phyloP scores from a whole-genome alignment of 2,113 vertebrate species.

The Mohoua ochrocephala region DNA sequence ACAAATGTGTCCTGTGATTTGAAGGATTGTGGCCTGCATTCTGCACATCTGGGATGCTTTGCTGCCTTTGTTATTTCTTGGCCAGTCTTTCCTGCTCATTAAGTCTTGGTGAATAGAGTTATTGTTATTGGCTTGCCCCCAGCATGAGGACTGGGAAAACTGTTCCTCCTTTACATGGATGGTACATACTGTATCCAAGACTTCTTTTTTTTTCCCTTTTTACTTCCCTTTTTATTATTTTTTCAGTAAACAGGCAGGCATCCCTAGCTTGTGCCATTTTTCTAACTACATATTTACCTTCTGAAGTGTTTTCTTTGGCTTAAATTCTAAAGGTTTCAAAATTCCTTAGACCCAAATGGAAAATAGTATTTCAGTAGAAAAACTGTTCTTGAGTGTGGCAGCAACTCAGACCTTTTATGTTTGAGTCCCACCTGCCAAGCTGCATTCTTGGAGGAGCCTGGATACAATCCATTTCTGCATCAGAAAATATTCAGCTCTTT shows the following conservation, averaged over 20 bases:
- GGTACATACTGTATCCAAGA: not conserved
- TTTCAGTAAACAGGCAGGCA: not conserved
- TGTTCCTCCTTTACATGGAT: not conserved
- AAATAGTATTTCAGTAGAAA: not conserved
- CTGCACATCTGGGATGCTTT: not conserved
- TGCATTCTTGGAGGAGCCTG: not conserved
- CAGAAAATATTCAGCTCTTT: not conserved
- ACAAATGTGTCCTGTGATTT: not conserved
- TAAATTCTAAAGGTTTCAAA: not conserved
- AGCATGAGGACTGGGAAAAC: not conserved
- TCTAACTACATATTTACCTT: not conserved
- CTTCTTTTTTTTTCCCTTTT: not conserved
- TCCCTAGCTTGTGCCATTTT: not conserved
- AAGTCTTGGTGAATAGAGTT: not conserved
- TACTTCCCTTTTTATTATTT: not conserved
- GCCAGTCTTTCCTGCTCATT: not conserved
- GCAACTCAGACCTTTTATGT: not conserved
- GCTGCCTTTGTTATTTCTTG: not conserved
- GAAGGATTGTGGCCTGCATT: not conserved
- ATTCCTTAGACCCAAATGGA: not conserved
- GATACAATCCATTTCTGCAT: not conserved
- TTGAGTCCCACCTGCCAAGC: not conserved
- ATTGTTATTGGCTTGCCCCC: not conserved
- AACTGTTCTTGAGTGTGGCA: not conserved
- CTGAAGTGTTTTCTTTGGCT: not conserved